A percentile compares a stretch with the other conserved stretches of the same genome.
Conservation (phyloP, 2,797 vertebrate genomes). For the Enteromius fasciolatus region DNA sequence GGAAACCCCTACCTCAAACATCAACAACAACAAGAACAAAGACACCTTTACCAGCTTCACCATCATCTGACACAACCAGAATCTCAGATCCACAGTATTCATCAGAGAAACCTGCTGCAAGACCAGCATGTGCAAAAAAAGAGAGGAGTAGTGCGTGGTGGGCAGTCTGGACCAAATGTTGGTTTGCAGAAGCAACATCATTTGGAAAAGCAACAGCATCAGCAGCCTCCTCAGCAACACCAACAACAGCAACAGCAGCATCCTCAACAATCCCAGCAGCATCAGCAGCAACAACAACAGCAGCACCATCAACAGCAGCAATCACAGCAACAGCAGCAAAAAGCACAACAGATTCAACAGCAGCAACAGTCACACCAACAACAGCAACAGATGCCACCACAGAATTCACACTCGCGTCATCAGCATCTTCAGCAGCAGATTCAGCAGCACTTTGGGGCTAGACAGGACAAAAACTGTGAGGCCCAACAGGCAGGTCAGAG, state of each 20-base stretch:
- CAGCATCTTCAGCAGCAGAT: constrained; percentile 92
- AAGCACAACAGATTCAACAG: constrained; percentile 78
- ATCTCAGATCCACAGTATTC: constrained; percentile 85
- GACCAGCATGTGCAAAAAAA: constrained; percentile 96
- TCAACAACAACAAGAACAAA: constrained; percentile 83
- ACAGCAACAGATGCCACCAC: constrained; percentile 77
- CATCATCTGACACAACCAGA: constrained; percentile 88
- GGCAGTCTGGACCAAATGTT: constrained; percentile 82
- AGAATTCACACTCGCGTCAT: constrained; percentile 88
- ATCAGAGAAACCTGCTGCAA: constrained; percentile 91
- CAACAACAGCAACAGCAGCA: constrained; percentile 71
- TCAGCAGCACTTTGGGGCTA: constrained; percentile 85
- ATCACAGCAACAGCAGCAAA: constrained; percentile 79
- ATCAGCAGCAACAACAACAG: constrained; percentile 68
- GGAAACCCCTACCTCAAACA: constrained; percentile 90
- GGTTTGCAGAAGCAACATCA: constrained; percentile 93
- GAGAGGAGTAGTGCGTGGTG: constrained; percentile 83
- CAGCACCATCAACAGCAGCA: constrained; percentile 71
- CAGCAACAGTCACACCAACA: constrained; percentile 81
- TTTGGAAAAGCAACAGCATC: constrained; percentile 82
- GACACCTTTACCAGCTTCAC: constrained; percentile 93
- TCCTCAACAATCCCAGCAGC: constrained; percentile 82
- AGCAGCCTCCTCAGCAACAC: constrained; percentile 75
- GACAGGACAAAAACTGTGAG: constrained; percentile 93
- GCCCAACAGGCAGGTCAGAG: constrained; percentile 81